Evolutionary conservation across 2,113 vertebrate genomes (phyloP).

Genomic region (Bucco capensis): DNA sequence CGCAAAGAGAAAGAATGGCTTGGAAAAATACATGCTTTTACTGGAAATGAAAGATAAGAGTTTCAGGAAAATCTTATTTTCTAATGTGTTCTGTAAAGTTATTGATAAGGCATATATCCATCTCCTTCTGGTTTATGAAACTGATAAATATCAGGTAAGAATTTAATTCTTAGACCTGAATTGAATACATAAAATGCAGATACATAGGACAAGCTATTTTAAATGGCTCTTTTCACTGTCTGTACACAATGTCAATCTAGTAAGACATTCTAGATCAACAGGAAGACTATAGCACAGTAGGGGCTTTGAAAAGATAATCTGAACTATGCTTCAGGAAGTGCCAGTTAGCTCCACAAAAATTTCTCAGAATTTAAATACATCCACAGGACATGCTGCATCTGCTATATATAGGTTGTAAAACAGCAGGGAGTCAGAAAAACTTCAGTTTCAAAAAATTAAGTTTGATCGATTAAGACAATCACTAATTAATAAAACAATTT

Average conservation of each 20-base stretch:
- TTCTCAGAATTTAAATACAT: background rate
- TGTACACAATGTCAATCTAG: background rate
- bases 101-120: background rate
- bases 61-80: background rate
- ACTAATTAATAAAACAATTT: background rate
- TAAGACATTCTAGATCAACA: background rate
- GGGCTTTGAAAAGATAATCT: background rate
- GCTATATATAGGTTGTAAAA: background rate
- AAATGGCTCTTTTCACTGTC: background rate
- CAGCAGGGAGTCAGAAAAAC: background rate
- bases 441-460: background rate
- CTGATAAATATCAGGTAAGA: background rate
- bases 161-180: background rate
- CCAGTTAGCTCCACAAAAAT: background rate
- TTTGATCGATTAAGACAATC: background rate
- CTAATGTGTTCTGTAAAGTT: background rate
- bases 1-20: accelerated
- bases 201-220: background rate
- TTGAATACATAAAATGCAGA: background rate
- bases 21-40: background rate
- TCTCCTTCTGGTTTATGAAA: background rate
- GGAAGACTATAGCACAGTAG: background rate
- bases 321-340: background rate
- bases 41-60: background rate
- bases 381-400: background rate